Base-by-base conservation (phyloP, 2,797 vertebrate genomes). In the Danio albolineatus region DNA sequence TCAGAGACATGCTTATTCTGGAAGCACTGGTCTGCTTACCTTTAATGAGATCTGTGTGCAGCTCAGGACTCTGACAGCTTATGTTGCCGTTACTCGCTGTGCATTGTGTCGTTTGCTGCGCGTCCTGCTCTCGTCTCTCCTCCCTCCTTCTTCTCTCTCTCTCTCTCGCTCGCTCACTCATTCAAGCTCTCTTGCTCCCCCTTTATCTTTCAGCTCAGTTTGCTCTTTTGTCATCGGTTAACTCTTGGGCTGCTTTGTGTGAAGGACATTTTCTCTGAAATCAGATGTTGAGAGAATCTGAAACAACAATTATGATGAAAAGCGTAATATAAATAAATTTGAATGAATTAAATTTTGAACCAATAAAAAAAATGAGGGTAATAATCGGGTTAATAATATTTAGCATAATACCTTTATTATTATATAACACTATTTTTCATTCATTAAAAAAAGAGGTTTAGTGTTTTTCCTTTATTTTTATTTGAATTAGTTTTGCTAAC, bases 11-110 rank as follows among this genome's bases (percentile, higher is more conserved):
- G 16, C 16, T 64, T 38, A 48, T 53, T 48, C 54, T 70, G 46
- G 60, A 74, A 75, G 71, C 76, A 65, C 44, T 17, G 62, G 21
- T 65, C 84, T 77, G 86, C 84, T 77, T 91, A 93, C 93, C 92
- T 92, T 83, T 87, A 80, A 85, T 79, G 85, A 83, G 84, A 81
- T 84, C 87, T 77, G 28, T 65, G 57, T 78, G 82, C 74, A 74
- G 86, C 80, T 88, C 73, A 80, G 66, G 78, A 75, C 69, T 46
- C 80, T 83, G 78, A 84, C 84, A 82, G 86, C 83, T 86, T 73
- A 79, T 74, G 81, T 78, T 87, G 85, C 80, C 78, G 83, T 89
- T 86, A 89, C 83, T 84, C 46, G 44, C 44, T 76, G 82, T 82
- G 89, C 66, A 79, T 83, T 78, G 87, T 81, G 83, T 82, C 67